Percentiles rank a stretch among this genome's conserved stretches.
phyloP scores from a whole-genome alignment of 2,113 vertebrate genomes.

The Formicarius rufipectus region DNA sequence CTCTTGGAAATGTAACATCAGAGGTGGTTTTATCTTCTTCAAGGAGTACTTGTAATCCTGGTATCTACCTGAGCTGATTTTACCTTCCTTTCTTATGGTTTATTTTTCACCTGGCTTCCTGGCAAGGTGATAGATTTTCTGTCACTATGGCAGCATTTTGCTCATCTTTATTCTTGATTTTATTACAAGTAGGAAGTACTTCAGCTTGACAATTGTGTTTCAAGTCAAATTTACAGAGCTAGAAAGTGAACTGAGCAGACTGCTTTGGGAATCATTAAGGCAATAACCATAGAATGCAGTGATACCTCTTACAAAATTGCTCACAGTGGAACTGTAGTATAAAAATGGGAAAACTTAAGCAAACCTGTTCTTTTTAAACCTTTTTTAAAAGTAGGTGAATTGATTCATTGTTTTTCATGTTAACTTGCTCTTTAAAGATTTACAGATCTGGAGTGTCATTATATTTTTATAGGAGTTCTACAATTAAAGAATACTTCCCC shows the following conservation, averaged over 20 bases:
- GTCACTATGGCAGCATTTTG: not conserved
- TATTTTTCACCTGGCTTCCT: not conserved
- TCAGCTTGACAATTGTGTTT: not conserved
- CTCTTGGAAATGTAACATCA: not conserved
- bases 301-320: not conserved
- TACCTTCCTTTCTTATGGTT: not conserved
- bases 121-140: not conserved
- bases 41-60: not conserved
- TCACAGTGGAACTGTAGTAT: not conserved
- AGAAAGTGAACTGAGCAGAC: not conserved
- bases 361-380: not conserved
- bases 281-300: not conserved
- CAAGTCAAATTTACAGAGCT: not conserved
- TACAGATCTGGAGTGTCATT: not conserved
- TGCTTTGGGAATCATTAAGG: not conserved
- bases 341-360: not conserved
- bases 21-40: not conserved
- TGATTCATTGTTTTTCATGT: not conserved
- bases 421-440: not conserved
- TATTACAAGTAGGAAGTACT: not conserved
- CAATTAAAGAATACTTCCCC: not conserved
- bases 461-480: not conserved
- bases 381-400: not conserved
- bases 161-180: not conserved
- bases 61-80: not conserved